Evolutionary conservation across 2,797 vertebrate species (phyloP), one percentile per base, ranked within the genome.

Genomic region (Xenopus petersii): DNA sequence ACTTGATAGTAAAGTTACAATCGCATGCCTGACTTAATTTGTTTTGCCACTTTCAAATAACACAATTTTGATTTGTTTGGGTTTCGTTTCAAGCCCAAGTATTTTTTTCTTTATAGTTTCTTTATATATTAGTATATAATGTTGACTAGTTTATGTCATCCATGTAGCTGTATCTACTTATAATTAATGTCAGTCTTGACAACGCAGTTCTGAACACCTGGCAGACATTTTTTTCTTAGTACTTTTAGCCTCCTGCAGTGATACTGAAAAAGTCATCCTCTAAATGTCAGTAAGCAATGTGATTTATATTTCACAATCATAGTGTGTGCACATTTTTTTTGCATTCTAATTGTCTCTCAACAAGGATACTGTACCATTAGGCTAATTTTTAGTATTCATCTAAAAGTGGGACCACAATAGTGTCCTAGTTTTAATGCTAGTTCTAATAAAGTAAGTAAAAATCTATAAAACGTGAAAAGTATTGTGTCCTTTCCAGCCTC

Each of bases 241-340:
- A 15, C 11, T 74, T 79, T 64, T 61, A 64, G 61, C 46, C 67
- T 79, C 71, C 36, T 61, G 71, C 60, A 54, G 64, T 46, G 76
- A 70, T 65, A 61, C 58, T 70, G 76, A 74, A 69, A 69, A 66
- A 79, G 55, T 64, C 66, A 64, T 70, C 51, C 21, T 63, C 16
- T 79, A 69, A 70, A 70, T 69, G 64, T 79, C 76, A 79, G 76
- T 71, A 79, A 79, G 55, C 66, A 58, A 73, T 73, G 64, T 79
- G 66, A 79, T 73, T 79, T 79, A 74, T 74, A 65, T 51, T 42
- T 15, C 12, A 69, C 70, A 73, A 64, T 70, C 74, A 79, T 70
- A 70, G 48, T 68, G 67, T 69, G 5, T 47, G 24, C 61, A 51
- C n/a, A 60, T 60, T 60, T 64, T 78, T 68, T 68, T 68, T 58